phyloP scores from a whole-genome alignment of 1,140 invertebrate species.

The Telenomus remus region DNA sequence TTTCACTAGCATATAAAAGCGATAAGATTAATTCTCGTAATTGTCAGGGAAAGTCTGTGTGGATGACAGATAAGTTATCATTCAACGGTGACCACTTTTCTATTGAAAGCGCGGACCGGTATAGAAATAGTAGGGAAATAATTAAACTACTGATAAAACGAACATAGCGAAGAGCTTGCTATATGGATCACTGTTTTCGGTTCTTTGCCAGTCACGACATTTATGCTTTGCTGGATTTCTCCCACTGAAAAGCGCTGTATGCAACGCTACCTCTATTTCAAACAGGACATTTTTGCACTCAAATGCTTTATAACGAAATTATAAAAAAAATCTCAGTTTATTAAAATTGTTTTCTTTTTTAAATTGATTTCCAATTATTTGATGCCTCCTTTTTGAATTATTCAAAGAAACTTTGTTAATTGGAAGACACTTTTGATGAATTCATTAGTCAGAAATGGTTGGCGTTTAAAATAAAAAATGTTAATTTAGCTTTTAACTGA shows the following conservation, averaged over 20 bases:
- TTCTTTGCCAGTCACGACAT: constrained; percentile 34
- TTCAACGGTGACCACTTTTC: constrained; percentile 18
- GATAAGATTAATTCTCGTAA: constrained; percentile 27
- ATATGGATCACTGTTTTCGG: constrained; percentile 43
- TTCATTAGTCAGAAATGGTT: too few relatives aligned
- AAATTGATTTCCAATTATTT: too few relatives aligned
- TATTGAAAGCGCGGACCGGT: constrained; percentile 2
- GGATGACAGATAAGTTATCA: constrained; percentile 24
- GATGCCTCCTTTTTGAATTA: too few relatives aligned
- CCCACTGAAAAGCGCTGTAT: constrained; percentile 23
- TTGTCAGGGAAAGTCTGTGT: background rate
- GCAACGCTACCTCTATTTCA: too few relatives aligned
- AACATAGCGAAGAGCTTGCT: constrained; percentile 10
- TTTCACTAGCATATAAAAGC: constrained; percentile 21
- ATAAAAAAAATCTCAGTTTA: too few relatives aligned
- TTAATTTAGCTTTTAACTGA: too few relatives aligned
- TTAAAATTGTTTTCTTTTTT: too few relatives aligned
- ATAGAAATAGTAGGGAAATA: constrained; percentile 2
- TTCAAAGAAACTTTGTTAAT: too few relatives aligned
- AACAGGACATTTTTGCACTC: too few relatives aligned
- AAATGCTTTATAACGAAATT: too few relatives aligned
- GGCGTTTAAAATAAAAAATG: too few relatives aligned
- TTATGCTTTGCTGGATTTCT: constrained; percentile 41
- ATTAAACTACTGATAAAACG: constrained; percentile 8
- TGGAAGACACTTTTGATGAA: too few relatives aligned